Evolutionary conservation across 1,140 invertebrate species (phyloP).

Genomic region (Anastrepha ludens): DNA sequence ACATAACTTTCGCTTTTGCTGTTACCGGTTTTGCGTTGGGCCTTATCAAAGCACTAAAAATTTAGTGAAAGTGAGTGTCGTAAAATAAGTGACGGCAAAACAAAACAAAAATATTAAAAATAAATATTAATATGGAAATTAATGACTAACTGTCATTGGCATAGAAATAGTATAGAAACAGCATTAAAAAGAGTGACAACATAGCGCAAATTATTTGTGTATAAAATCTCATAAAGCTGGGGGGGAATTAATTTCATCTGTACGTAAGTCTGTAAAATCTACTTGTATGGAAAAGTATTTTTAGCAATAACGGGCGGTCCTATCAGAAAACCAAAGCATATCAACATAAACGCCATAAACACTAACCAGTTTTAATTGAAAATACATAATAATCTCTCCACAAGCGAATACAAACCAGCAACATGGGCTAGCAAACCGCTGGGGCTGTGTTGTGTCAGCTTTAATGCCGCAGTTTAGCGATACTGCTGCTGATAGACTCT

Average conservation of each 20-base stretch:
- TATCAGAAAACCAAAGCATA: neutral
- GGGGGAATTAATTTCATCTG: neutral
- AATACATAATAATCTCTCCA: neutral
- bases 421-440: neutral
- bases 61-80: no score
- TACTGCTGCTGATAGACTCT: neutral
- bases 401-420: neutral
- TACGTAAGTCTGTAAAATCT: no score
- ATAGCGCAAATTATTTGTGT: neutral
- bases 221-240: neutral
- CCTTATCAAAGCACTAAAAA: no score
- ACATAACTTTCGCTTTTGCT: no score
- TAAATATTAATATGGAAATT: neutral
- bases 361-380: conserved; percentile 16
- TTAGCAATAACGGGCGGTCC: no score
- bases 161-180: neutral
- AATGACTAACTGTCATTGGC: neutral
- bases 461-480: neutral
- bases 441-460: neutral
- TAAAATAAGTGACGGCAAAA: no score
- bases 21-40: no score
- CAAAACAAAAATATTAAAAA: neutral
- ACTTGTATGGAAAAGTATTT: neutral
- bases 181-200: neutral
- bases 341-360: neutral